Base-by-base conservation (phyloP, 2,113 vertebrate genomes). In the Perca schrenkii region DNA sequence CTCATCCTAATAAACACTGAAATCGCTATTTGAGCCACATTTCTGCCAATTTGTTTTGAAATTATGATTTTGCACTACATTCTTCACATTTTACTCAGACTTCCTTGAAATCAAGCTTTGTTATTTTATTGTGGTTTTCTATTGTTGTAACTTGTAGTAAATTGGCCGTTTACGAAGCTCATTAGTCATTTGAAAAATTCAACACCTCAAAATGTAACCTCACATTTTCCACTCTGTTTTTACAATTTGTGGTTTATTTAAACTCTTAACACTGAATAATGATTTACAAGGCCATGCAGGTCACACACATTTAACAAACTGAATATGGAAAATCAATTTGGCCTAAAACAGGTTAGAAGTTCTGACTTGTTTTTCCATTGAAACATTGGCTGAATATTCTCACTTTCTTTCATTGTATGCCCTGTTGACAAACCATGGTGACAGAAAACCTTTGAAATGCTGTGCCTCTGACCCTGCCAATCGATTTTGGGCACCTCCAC, bases 361-460 rank as follows among this genome's bases (percentile, higher is more conserved):
- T 74, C 34, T 64, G 28, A 57, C 58, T 71, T 74, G 58, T 82
- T 82, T 64, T 80, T 69, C 54, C 57, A 50, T 17, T 50, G 36
- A 68, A 77, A 74, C 53, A 67, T 40, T 16, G 31, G 62, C 52
- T 34, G 64, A 63, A 84, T 78, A 64, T 76, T 73, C 76, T 82
- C 74, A 66, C 62, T 65, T 80, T 86, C 60, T 81, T 83, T 86
- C 62, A 85, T 86, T 65, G 52, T 77, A 21, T 85, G 86, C 69
- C 77, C 65, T 85, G 76, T 86, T 88, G 71, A 91, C 72, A 90
- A 86, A 86, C 79, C 83, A 49, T 70, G 63, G 52, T 67, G 79
- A 84, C 66, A 71, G 56, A 81, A 62, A 85, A 54, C 50, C 40
- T 71, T 80, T 77, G 83, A 89, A 82, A 75, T 77, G 28, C 67